Base-by-base conservation (phyloP, 1,140 invertebrate species). In the Zaprionus africanus region DNA sequence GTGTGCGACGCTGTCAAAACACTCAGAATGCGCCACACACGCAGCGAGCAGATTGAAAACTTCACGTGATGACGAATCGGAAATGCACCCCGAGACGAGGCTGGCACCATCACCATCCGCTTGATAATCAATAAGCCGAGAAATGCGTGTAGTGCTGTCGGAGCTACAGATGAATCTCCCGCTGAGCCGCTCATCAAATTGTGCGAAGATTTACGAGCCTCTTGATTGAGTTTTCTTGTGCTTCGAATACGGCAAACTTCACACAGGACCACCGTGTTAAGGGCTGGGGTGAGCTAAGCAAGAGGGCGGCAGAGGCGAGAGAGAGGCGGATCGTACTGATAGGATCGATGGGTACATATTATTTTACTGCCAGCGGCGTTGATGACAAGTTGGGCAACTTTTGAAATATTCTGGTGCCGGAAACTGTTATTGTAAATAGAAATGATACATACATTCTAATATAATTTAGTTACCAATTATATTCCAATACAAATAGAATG, bases 191-290 rank as follows among this genome's bases (percentile, higher is more conserved):
- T 90, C 85, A 85, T 90, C 85, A 90, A 90, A 90, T 90, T 90
- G 85, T 81, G 81, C 81, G 79, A 90, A 90, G 85, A 90, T 90
- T 90, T 90, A 90, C 79, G 85, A 90, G 85, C 71, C 65, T 59
- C 81, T 90, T 90, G 85, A 90, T 90, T 90, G 85, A 90, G 85
- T 90, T 90, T 90, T 90, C 85, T 88, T 90, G 58, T 85, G 73
- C 76, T 85, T 90, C 81, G 83, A 87, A 86, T 82, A 90, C 84
- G 84, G 85, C 84, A 74, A 88, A 88, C 84, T 81, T 87, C 84
- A 88, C 78, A 87, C 81, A 87, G 84, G 84, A 87, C 84, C 84
- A 84, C 84, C 84, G 71, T 57, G 36, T 3, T 9, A 46, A 13
- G 19, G 46, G 22, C 19, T 19, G 19, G 46, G 46, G 46, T 34